Conservation (phyloP, 2,113 vertebrate species). For the Colinus virginianus region DNA sequence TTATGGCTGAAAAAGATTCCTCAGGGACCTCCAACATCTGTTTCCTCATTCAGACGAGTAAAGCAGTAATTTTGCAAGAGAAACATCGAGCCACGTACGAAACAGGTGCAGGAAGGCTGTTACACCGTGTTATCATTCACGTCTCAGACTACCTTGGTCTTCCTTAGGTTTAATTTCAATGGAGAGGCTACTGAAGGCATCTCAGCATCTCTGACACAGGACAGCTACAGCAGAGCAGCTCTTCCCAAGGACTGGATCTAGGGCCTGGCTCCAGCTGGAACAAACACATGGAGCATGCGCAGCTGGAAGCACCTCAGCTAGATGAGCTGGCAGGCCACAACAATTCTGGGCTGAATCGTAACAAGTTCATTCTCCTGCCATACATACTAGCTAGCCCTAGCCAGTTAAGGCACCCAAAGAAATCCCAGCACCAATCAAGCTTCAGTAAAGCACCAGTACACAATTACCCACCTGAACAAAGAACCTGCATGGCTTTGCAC, state of each 20-base stretch:
- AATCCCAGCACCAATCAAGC: neutral
- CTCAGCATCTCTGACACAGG: neutral
- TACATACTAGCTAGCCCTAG: neutral
- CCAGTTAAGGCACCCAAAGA: neutral
- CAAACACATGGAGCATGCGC: rapidly evolving
- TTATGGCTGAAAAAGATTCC: neutral
- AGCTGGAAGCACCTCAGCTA: neutral
- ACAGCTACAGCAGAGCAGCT: neutral
- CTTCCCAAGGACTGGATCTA: neutral
- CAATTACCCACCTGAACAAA: neutral
- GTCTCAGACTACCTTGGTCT: neutral
- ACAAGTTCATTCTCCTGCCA: neutral
- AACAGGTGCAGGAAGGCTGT: neutral
- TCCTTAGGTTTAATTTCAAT: rapidly evolving
- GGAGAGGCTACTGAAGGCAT: neutral
- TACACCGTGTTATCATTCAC: neutral
- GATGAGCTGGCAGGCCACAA: neutral
- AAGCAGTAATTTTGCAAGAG: neutral
- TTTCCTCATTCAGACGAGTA: neutral
- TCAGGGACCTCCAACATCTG: neutral
- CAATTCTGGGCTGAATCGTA: neutral
- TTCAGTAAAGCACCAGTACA: neutral
- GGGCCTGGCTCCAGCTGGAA: neutral
- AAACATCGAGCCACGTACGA: neutral
- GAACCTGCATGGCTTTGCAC: neutral